Evolutionary conservation across 2,113 vertebrate genomes (phyloP), one percentile per base, ranked within the genome.

Genomic region (Oreotragus oreotragus): DNA sequence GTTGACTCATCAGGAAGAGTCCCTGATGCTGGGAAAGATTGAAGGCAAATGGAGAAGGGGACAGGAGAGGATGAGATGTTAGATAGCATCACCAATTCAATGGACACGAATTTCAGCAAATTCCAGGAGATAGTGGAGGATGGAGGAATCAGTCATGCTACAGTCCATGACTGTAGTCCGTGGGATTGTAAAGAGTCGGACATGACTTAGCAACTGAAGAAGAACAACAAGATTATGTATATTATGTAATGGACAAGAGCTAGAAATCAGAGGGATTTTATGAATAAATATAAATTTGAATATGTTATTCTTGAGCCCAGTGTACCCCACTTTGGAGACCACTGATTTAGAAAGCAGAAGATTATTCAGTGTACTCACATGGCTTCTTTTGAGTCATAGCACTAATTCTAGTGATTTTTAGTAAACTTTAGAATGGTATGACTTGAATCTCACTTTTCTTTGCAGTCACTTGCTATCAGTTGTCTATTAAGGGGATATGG

Each of bases 331-430:
- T 80, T 86, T 51, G 33, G 55, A 73, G 64, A 76, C 6, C 45
- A 95, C 39, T 51, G 79, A n/a, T 89, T 53, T 92, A 66, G 53
- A 58, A 96, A 93, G 25, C 39, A 93, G 43, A 92, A 90, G 23
- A n/a, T 88, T 84, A 80, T 76, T 91, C 57, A 28, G 15, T 55
- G 58, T 11, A 55, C 2, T 19, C 14, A 64, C 49, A 60, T 55
- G 53, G 17, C 90, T 95, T 64, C 64, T 97, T 96, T n/a, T 60
- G 84, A 83, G 49, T 10, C 57, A 45, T 79, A 28, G n/a, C 10
- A 30, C 33, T 81, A 58, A 83, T 88, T 30, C 7, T 7, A 88
- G 27, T 85, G 9, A 30, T 80, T 96, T 88, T 84, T 86, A 2
- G 23, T 87, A 77, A 70, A 92, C 19, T 87, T 62, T 66, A 66